Evolutionary conservation across 53 echinoderm and acorn worm species (phyloP).

Genomic region (Actinopyga echinites): DNA sequence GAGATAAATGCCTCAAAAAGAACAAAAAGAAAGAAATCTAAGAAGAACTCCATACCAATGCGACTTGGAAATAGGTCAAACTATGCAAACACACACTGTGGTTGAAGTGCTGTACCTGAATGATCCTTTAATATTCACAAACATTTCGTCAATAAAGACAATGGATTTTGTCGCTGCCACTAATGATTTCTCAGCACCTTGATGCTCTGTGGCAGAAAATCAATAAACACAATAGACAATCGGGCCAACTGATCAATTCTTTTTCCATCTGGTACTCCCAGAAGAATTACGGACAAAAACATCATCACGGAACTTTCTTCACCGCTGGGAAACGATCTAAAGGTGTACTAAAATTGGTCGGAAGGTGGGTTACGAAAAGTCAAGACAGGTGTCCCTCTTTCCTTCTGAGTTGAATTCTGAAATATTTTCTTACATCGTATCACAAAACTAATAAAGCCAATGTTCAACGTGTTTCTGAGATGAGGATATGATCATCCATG

Average conservation of each 20-base stretch:
- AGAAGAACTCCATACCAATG: no score
- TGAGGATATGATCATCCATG: no score
- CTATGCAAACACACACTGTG: no score
- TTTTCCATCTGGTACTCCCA: constrained; percentile 13
- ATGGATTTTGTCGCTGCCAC: constrained; percentile 29
- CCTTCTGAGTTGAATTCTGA: no score
- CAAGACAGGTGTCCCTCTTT: neutral
- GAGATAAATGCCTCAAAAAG: no score
- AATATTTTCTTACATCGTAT: no score
- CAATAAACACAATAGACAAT: constrained; percentile 36
- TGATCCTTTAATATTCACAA: neutral
- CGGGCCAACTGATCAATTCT: constrained; percentile 11
- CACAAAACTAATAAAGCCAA: no score
- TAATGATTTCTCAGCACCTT: constrained; percentile 41
- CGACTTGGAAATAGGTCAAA: no score
- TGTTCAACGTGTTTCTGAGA: no score
- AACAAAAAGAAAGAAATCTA: no score
- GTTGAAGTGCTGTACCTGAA: neutral
- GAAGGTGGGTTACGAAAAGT: neutral
- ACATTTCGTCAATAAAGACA: constrained; percentile 40
- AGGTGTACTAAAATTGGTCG: neutral
- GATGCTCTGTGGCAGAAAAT: constrained; percentile 28
- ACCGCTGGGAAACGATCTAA: neutral
- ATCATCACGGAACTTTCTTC: constrained; percentile 5
- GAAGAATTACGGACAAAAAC: constrained; percentile 17